A percentile compares a stretch with the other conserved stretches of the same genome.
Evolutionary conservation across 2,113 vertebrate genomes (phyloP).

Genomic region (Acrocephalus arundinaceus): DNA sequence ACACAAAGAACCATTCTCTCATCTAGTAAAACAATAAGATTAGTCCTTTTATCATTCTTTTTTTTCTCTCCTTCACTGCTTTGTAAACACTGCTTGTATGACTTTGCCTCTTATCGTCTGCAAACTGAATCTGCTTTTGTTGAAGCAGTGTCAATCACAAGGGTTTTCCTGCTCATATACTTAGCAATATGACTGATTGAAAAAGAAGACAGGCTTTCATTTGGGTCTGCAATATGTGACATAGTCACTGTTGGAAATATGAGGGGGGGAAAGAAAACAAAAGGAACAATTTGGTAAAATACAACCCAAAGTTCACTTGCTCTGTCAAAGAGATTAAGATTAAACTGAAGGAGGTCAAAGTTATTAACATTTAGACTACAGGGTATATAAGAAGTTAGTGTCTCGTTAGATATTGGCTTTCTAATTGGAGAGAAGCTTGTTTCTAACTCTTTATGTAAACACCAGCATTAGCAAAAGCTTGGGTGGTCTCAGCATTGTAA

Average conservation of each 20-base stretch:
- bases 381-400: conserved; percentile 68
- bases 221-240: conserved; percentile 44
- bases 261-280: conserved; percentile 27
- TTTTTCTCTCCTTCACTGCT: conserved; percentile 71
- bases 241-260: conserved; percentile 11
- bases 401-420: conserved; percentile 61
- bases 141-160: conserved; percentile 75
- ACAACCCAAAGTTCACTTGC: conserved; percentile 66
- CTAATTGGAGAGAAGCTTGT: conserved; percentile 68
- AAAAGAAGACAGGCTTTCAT: conserved; percentile 69
- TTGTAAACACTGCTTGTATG: conserved; percentile 78
- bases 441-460: conserved; percentile 71
- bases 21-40: conserved; percentile 77
- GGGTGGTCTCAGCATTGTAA: conserved; percentile 59
- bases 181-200: conserved; percentile 63
- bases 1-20: conserved; percentile 72
- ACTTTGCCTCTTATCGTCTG: conserved; percentile 77
- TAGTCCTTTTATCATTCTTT: conserved; percentile 78
- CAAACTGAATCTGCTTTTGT: conserved; percentile 76
- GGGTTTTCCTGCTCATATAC: conserved; percentile 66
- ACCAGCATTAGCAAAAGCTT: conserved; percentile 56
- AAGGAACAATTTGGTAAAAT: conserved; percentile 38
- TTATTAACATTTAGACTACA: conserved; percentile 75
- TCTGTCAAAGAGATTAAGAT: conserved; percentile 73
- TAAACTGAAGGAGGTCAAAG: conserved; percentile 75